A percentile compares a stretch with the other conserved stretches of the same genome.
phyloP scores from a whole-genome alignment of 2,888 invertebrate species.

The Catocala sponsa region DNA sequence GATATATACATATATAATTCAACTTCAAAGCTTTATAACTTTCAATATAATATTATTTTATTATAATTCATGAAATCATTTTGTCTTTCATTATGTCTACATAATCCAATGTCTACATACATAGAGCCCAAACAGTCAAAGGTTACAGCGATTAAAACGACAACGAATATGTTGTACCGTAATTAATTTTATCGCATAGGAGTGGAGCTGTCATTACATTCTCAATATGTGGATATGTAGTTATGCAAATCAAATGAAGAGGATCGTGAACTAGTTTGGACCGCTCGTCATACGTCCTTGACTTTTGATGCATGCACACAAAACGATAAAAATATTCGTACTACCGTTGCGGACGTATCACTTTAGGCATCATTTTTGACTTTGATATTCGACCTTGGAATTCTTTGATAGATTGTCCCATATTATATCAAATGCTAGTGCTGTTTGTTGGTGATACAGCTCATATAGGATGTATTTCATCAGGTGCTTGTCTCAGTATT shows the following conservation, averaged over 20 bases:
- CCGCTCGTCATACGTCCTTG: conserved; percentile 63
- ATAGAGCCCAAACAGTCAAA: not conserved
- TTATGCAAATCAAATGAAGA: conserved; percentile 58
- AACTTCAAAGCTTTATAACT: too few relatives aligned
- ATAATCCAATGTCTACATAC: too few relatives aligned
- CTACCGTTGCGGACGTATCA: conserved; percentile 9
- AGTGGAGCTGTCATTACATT: conserved; percentile 4
- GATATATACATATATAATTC: too few relatives aligned
- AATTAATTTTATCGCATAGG: conserved; percentile 2
- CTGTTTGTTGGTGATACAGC: not conserved
- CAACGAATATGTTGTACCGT: not conserved
- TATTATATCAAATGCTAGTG: conserved; percentile 5
- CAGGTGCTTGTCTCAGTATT: not conserved
- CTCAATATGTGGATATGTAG: conserved; percentile 17
- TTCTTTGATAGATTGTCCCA: conserved; percentile 4
- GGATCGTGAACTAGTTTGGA: conserved; percentile 60
- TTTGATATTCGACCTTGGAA: conserved; percentile 10
- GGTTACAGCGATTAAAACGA: conserved; percentile 2
- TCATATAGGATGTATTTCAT: conserved; percentile 2
- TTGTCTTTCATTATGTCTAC: too few relatives aligned
- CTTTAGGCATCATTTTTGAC: conserved; percentile 5
- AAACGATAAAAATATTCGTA: conserved; percentile 20
- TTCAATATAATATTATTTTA: too few relatives aligned
- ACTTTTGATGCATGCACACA: conserved; percentile 65
- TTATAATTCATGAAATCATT: too few relatives aligned